Evolutionary conservation across 2,888 invertebrate genomes (phyloP).

Genomic region (Chaetogeoica ovagalla): DNA sequence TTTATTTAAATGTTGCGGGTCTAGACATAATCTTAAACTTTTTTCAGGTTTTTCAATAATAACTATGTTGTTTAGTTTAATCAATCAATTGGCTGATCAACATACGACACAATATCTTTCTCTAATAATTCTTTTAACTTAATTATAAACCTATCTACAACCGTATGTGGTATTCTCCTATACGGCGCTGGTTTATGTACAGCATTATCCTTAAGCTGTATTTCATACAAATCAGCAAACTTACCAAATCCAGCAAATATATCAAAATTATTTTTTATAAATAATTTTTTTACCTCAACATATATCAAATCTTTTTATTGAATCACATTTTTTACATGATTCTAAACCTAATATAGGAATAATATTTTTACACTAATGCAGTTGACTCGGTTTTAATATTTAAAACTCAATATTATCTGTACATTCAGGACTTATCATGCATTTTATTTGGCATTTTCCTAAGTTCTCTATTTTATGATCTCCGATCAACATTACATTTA

Average conservation of each 20-base stretch:
- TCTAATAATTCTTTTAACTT: slow-evolving; percentile 54
- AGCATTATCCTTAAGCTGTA: slow-evolving; percentile 32
- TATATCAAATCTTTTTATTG: slow-evolving; percentile 16
- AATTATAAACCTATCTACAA: slow-evolving; percentile 51
- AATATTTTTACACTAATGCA: not conserved
- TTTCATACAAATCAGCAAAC: not conserved
- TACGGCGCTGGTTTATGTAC: slow-evolving; percentile 25
- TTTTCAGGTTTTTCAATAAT: slow-evolving; percentile 55
- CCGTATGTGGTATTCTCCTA: slow-evolving; percentile 55
- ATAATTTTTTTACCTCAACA: not conserved
- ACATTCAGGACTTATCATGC: not conserved
- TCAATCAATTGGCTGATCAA: slow-evolving; percentile 55
- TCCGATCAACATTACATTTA: not conserved
- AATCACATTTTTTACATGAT: slow-evolving; percentile 4
- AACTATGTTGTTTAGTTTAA: slow-evolving; percentile 55
- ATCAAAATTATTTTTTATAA: slow-evolving; percentile 1
- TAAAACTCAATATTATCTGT: not conserved
- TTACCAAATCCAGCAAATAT: slow-evolving; percentile 17
- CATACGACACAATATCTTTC: slow-evolving; percentile 54
- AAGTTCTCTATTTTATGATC: not conserved
- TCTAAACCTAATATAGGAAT: slow-evolving; percentile 27
- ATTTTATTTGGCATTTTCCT: not conserved
- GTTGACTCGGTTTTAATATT: not conserved
- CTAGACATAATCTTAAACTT: slow-evolving; percentile 56
- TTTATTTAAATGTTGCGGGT: slow-evolving; percentile 55